phyloP scores from a whole-genome alignment of 2,113 vertebrate species.

The Chloroceryle aenea region DNA sequence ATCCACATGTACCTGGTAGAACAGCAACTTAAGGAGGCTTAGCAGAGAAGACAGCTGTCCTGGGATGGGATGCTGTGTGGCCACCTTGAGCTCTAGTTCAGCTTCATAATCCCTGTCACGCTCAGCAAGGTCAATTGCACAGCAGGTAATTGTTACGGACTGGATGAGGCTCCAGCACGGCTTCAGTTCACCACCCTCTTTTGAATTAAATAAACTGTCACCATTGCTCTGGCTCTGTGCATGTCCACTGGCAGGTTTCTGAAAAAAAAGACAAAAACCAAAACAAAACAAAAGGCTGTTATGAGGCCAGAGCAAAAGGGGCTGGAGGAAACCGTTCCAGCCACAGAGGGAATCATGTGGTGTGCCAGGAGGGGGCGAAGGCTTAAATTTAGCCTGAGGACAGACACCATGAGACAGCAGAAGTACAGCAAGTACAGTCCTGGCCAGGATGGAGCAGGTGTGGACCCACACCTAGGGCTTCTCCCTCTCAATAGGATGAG shows the following conservation, averaged over 20 bases:
- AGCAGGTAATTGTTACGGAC: neutral
- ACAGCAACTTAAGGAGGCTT: neutral
- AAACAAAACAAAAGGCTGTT: neutral
- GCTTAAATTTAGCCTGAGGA: neutral
- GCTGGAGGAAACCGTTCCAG: neutral
- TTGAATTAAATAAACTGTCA: neutral
- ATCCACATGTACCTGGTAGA: neutral
- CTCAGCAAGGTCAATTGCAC: neutral
- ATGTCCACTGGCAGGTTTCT: neutral
- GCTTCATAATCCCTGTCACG: neutral
- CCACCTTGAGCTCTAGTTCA: neutral
- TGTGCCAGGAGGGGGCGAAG: neutral
- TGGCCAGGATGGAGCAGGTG: neutral
- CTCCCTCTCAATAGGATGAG: accelerated
- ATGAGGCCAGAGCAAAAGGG: neutral
- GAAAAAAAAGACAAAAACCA: neutral
- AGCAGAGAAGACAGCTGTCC: neutral
- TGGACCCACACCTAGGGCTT: neutral
- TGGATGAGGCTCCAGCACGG: neutral
- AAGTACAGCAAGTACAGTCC: neutral
- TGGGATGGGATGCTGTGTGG: neutral
- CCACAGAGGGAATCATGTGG: neutral
- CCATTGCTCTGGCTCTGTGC: neutral
- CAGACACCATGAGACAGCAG: neutral
- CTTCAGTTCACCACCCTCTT: neutral